Conservation (phyloP, 2,888 invertebrate genomes). For the Hypomecis punctinalis region DNA sequence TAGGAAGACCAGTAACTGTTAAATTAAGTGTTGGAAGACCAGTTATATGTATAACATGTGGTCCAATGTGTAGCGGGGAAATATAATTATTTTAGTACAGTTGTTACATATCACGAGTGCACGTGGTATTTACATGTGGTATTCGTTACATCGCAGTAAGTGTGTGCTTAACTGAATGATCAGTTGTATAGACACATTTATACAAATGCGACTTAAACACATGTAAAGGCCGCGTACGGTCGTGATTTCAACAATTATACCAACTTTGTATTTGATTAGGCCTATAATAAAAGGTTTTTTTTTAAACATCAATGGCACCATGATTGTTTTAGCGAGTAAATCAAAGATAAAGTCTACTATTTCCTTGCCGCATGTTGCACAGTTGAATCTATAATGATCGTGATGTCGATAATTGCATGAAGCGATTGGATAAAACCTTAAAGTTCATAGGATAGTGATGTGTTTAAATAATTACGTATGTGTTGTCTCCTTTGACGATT, state of each 20-base stretch:
- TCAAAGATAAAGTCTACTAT: background rate
- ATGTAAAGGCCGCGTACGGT: too few species aligned
- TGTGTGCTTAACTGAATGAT: too few species aligned
- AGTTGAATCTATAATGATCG: constrained; percentile 8
- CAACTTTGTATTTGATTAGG: too few species aligned
- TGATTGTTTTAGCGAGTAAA: too few species aligned
- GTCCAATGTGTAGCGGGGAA: constrained; percentile 6
- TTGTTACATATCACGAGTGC: too few species aligned
- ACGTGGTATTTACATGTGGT: too few species aligned
- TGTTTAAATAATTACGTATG: constrained; percentile 32
- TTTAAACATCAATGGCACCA: too few species aligned
- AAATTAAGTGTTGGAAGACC: background rate
- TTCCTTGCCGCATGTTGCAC: constrained; percentile 6
- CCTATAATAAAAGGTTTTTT: too few species aligned
- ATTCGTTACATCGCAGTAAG: too few species aligned
- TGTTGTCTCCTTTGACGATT: constrained; percentile 39
- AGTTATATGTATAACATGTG: constrained; percentile 4
- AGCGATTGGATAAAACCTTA: constrained; percentile 5
- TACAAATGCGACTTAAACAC: too few species aligned
- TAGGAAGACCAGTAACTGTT: constrained; percentile 13
- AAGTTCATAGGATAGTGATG: constrained; percentile 7
- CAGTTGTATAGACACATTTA: too few species aligned
- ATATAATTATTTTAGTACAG: background rate
- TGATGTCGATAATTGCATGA: constrained; percentile 12
- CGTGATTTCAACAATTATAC: too few species aligned